Base-by-base conservation (phyloP, 2,113 vertebrate species). In the Bagarius yarrelli region DNA sequence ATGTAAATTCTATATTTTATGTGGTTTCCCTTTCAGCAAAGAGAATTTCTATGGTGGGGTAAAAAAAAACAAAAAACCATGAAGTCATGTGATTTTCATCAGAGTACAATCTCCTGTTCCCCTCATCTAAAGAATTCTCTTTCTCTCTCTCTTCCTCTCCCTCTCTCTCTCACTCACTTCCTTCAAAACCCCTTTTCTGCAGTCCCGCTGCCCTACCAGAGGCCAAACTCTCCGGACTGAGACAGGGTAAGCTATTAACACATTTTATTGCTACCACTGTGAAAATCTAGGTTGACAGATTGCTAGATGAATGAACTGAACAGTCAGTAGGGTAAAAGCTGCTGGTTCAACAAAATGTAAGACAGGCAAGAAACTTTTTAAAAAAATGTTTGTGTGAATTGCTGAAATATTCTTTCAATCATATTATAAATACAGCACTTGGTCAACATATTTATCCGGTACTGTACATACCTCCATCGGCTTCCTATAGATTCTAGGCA, bases 191-290 rank as follows among this genome's bases (percentile, higher is more conserved):
- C 3, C 88, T 85, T 50, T 96, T 91, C 27, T 81, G 92, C 91
- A 94, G 95, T 64, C 94, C 19, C 0, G 96, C 96, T 72, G 85
- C 93, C 55, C 94, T 95, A 8, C 97, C 98, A 78, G 95, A 95
- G 56, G 89, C 94, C 0, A 96, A 98, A 85, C 96, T 97, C 97
- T 98, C 83, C 27, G 63, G 47, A 60, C 50, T 79, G 52, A 86
- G 69, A 91, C 72, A 60, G 83, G 67, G 94, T 95, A 89, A 92
- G 91, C 25, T 50, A 76, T 50, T 34, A 23, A 21, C 73, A 53
- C 59, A 44, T 50, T 40, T 76, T 47, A 25, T 30, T 27, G n/a
- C 14, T 61, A 25, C n/a, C 4, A 1, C 30, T 71, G 8, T 52
- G 16, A 71, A 71, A 52, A 1, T 30, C 15, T 70, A 9, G 25